Evolutionary conservation across 2,797 vertebrate genomes (phyloP).

Genomic region (Rhodeus uyekii): DNA sequence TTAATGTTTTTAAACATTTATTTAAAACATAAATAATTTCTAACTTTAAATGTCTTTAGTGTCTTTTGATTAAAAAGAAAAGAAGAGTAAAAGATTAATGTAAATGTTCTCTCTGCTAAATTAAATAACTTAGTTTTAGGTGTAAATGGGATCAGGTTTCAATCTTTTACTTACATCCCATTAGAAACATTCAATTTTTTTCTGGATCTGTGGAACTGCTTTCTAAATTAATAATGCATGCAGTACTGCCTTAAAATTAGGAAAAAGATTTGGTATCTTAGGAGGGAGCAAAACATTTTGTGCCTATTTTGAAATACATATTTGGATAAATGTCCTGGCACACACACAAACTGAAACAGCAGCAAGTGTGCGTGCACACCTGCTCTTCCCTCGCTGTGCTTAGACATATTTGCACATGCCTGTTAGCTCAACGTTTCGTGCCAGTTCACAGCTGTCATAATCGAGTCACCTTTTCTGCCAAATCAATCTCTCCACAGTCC

Average conservation of each 20-base stretch:
- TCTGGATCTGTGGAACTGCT: too few species aligned
- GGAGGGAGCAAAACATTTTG: neutral
- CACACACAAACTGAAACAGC: neutral
- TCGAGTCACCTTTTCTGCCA: conserved; percentile 42
- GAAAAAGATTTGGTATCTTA: neutral
- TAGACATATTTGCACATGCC: conserved; percentile 39
- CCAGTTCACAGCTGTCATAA: conserved; percentile 32
- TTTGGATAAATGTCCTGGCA: conserved; percentile 2
- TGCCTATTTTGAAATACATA: neutral
- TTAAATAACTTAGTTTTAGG: neutral
- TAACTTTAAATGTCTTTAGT: neutral
- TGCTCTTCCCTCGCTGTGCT: conserved; percentile 4
- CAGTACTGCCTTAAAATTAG: neutral
- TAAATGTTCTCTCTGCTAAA: too few species aligned
- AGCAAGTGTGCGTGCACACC: neutral
- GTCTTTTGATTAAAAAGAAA: neutral
- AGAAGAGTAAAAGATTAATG: neutral
- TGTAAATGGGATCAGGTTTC: neutral
- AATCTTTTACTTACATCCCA: too few species aligned
- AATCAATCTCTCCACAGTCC: conserved; percentile 27
- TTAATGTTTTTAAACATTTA: neutral
- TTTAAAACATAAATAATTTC: neutral
- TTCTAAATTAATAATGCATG: neutral
- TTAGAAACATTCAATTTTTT: too few species aligned
- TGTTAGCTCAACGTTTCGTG: conserved; percentile 35